Base-by-base conservation (phyloP, 1,140 invertebrate genomes). In the Zaprionus camerounensis region DNA sequence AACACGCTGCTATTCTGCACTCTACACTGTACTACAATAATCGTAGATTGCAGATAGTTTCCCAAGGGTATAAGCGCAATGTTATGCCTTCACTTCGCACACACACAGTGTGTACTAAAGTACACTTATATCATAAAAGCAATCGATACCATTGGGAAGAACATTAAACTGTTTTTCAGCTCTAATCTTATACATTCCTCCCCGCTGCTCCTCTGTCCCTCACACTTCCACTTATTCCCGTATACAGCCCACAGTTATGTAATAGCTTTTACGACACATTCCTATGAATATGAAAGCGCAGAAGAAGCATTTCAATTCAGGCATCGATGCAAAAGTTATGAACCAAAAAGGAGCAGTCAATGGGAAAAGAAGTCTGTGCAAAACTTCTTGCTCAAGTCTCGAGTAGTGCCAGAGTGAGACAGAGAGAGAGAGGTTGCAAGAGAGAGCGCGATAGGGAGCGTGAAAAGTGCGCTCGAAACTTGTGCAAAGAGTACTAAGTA, bases 401-500 rank as follows among this genome's bases (percentile, higher is more conserved):
- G 61, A 28, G 38, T 68, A 62, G 11, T 20, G 41, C n/a, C 38
- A 22, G 31, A 71, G 67, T 44, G 46, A 46, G 41, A 17, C 2
- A 46, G n/a, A 7, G n/a, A 11, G 5, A 38, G 36, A 13, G 13
- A 15, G 36, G 7, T 6, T 0, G 2, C 9, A 2, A 7, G n/a
- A 17, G 41, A 17, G 41, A 0, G n/a, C 17, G 1, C 13, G 4
- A 15, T 13, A 41, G 38, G 2, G 15, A 7, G 38, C 31, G 31
- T 41, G 49, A 38, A 58, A 51, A 75, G 59, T 70, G 28, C 58
- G 59, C 67, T 75, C 51, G 58, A 64, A 75, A 75, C 53, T 75
- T 75, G 63, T 15, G 51, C 46, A 65, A 22, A 58, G 36, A 69
- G 66, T 58, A 70, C 67, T 53, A 64, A 75, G 72, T 75, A 75